Percentiles rank a stretch among this genome's conserved stretches.
Evolutionary conservation across 2,113 vertebrate species (phyloP).

Genomic region (Delphinapterus leucas): DNA sequence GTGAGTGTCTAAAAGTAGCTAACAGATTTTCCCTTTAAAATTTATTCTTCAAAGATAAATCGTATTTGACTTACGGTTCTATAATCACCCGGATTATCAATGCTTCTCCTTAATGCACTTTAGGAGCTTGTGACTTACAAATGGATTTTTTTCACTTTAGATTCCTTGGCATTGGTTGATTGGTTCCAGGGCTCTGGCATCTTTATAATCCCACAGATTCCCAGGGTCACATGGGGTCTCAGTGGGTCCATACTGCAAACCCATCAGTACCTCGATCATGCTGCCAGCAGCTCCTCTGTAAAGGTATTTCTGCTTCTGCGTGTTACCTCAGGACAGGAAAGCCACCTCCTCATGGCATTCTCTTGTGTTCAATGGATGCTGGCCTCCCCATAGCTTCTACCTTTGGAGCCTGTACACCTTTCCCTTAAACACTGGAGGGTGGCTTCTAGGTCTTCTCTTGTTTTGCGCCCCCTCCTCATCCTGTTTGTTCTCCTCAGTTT

Average conservation of each 20-base stretch:
- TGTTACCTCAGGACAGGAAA: rapidly evolving
- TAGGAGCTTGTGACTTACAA: background rate
- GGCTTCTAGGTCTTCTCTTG: background rate
- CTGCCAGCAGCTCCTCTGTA: rapidly evolving
- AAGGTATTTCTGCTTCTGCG: background rate
- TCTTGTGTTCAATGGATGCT: background rate
- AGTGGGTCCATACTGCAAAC: rapidly evolving
- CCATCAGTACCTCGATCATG: rapidly evolving
- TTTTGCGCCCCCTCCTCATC: background rate
- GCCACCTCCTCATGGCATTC: background rate
- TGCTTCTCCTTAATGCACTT: background rate
- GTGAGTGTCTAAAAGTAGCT: background rate
- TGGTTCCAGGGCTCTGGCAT: background rate
- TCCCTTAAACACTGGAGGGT: no score
- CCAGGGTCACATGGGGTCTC: rapidly evolving
- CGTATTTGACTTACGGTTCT: background rate
- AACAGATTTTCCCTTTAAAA: no score
- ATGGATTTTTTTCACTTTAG: background rate
- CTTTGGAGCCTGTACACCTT: background rate
- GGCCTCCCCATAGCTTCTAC: background rate
- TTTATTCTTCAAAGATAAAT: background rate
- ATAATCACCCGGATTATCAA: no score
- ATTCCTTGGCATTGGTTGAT: background rate
- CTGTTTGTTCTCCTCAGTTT: background rate
- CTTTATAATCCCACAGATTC: background rate